Evolutionary conservation across 2,888 invertebrate genomes (phyloP).

Genomic region (Diarsia brunnea): DNA sequence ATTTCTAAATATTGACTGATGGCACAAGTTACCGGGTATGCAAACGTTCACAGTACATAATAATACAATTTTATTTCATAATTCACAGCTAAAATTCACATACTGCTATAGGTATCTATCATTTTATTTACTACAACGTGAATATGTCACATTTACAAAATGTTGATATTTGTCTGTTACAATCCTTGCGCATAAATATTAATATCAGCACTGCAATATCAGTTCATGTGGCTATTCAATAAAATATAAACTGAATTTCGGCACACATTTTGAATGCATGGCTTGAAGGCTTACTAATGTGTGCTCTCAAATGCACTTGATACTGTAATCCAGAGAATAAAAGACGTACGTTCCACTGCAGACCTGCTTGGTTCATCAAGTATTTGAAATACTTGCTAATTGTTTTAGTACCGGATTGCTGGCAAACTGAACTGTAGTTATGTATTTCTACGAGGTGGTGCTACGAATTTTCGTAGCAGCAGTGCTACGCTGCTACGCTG

Average conservation of each 20-base stretch:
- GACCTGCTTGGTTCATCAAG: constrained; percentile 29
- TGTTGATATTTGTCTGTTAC: neutral
- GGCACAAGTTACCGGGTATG: neutral
- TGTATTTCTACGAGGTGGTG: constrained; percentile 14
- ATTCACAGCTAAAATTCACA: neutral
- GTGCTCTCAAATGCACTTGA: constrained; percentile 31
- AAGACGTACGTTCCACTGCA: constrained; percentile 20
- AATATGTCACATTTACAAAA: neutral
- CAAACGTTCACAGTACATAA: neutral
- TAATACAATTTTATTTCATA: neutral
- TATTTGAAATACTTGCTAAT: constrained; percentile 30
- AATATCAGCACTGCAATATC: neutral
- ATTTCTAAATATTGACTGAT: neutral
- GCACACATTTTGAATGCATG: constrained; percentile 14
- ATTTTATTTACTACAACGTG: neutral
- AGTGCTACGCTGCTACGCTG: constrained; percentile 35
- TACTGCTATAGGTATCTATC: neutral
- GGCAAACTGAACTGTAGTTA: neutral
- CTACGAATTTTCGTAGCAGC: constrained; percentile 22
- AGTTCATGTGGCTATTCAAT: neutral
- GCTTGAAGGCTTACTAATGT: constrained; percentile 18
- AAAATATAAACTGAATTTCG: constrained; percentile 17
- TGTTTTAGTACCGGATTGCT: constrained; percentile 1
- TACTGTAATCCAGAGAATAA: constrained; percentile 32
- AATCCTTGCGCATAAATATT: neutral